Evolutionary conservation across 2,113 vertebrate species (phyloP), one percentile per base, ranked within the genome.

Genomic region (Dinomys branickii): DNA sequence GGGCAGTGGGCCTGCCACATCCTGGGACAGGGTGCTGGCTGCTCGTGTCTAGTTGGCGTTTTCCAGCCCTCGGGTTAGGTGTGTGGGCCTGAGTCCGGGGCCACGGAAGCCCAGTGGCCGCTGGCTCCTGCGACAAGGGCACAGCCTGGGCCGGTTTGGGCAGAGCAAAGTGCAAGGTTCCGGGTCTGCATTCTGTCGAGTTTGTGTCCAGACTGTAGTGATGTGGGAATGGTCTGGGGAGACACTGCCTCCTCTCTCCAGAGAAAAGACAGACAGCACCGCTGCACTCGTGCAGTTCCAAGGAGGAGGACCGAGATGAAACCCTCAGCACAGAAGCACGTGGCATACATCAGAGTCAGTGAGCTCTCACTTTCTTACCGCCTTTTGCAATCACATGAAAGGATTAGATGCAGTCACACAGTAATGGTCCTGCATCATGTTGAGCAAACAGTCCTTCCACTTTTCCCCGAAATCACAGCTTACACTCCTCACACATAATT

Each of bases 371-470:
- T 83, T 71, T 44, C 44, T 65, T 30, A 54, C 12, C 65, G 26
- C 14, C 38, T 1, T 2, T 83, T 73, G 71, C 56, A 71, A 10
- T 33, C 56, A 35, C n/a, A 50, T 26, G 4, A 73, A 47, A 7
- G 44, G 9, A 26, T 44, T 54, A 63, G 3, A 67, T 35, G 3
- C n/a, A 8, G 7, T 19, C 33, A 82, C 11, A n/a, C 26, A 33
- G 9, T 10, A 11, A 12, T 20, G 1, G 41, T 71, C 44, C 10
- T 2, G 5, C 9, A 12, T 82, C 2, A 0, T 7, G 2, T 9
- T 22, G 16, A 63, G 22, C 73, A 71, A 84, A 63, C 38, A 19
- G 1, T 7, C 78, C 41, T 87, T 93, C 38, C 7, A n/a, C 17
- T 86, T 69, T 44, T 12, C 9, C 2, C n/a, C 35, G 8, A 61